phyloP scores from a whole-genome alignment of 1,140 invertebrate species.

The Pseudomyrmex sp. region DNA sequence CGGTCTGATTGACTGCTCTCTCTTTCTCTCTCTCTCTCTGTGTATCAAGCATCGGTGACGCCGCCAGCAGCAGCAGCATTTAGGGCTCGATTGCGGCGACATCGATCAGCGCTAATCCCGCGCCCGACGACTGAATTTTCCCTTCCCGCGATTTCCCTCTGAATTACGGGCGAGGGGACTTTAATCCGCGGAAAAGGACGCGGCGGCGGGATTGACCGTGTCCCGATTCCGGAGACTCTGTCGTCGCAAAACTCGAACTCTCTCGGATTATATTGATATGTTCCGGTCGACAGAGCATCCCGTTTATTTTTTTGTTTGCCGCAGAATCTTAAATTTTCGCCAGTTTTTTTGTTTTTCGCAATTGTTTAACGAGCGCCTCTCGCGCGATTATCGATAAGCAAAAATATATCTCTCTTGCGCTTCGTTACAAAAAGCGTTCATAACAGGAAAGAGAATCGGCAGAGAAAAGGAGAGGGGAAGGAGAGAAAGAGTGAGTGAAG shows the following conservation, averaged over 20 bases:
- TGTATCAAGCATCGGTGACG: conserved; percentile 20
- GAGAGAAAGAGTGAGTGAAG: not conserved
- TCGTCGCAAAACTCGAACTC: conserved; percentile 11
- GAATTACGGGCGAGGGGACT: not conserved
- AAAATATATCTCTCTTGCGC: conserved; percentile 11
- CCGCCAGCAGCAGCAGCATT: conserved; percentile 6
- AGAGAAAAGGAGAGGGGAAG: not conserved
- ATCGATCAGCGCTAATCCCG: conserved; percentile 22
- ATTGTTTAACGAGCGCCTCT: not conserved
- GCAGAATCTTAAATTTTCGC: not conserved
- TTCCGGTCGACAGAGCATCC: conserved; percentile 22
- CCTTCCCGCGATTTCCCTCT: not conserved
- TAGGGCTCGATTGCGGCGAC: conserved; percentile 24
- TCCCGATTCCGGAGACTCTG: not conserved
- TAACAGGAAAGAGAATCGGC: conserved; percentile 9
- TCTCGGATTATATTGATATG: conserved; percentile 23
- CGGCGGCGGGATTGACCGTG: not conserved
- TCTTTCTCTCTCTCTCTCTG: not conserved
- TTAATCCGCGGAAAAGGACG: not conserved
- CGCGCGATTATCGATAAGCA: not conserved
- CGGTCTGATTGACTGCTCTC: not conserved
- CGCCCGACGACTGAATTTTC: not conserved
- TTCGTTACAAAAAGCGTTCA: conserved; percentile 4
- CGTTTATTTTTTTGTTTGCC: not conserved
- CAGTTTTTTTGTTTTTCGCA: not conserved